These are phyloP conservation scores for Melanotaenia pygmaea DNA, from an alignment of 2,797 vertebrate genomes.

Conservation along the genomic window DNA sequence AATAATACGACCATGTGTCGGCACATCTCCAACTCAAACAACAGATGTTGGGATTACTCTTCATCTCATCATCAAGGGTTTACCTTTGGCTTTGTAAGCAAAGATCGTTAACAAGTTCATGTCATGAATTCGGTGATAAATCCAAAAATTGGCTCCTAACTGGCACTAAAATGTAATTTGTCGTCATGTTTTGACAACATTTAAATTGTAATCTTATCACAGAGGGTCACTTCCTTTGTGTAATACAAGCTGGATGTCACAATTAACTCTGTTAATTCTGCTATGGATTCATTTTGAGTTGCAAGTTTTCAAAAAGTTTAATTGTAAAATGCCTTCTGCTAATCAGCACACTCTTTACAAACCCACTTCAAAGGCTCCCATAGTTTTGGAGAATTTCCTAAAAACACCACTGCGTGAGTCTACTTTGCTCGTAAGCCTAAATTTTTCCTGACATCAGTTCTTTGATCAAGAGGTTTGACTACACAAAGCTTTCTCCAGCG, in stretches of 20 bases:
- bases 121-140: too few species aligned
- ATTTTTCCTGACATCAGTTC: neutral
- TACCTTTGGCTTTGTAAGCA: too few species aligned
- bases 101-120: too few species aligned
- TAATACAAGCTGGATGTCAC: neutral
- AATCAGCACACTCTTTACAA: neutral
- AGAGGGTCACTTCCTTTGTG: neutral
- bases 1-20: neutral
- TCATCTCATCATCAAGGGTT: neutral
- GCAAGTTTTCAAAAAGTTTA: neutral
- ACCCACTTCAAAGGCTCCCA: rapidly evolving
- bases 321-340: neutral
- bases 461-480: neutral
- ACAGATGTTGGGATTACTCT: neutral
- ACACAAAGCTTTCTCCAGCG: neutral
- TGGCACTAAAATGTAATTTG: too few species aligned
- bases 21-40: slow-evolving; percentile 26
- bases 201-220: neutral
- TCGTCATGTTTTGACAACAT: too few species aligned
- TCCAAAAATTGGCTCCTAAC: neutral
- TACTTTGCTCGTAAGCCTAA: neutral
- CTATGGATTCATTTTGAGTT: neutral
- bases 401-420: neutral
- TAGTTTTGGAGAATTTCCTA: neutral
- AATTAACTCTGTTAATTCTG: neutral